These are phyloP conservation scores for Lochmaea capreae DNA, from an alignment of 2,888 invertebrate genomes.

Conservation along the genomic window DNA sequence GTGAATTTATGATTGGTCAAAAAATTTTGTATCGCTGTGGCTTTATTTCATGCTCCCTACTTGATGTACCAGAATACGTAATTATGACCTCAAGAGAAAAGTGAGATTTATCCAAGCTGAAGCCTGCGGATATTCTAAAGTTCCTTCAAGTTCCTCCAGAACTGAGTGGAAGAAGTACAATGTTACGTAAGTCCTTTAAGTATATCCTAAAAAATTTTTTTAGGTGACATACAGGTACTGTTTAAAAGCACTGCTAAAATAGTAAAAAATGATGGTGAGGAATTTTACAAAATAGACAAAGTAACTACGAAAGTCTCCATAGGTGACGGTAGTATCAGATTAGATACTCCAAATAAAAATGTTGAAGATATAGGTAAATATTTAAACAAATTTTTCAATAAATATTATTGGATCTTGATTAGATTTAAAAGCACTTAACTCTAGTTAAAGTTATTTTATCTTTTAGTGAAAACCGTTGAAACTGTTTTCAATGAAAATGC, in stretches of 20 bases:
- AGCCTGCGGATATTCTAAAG: too few relatives aligned
- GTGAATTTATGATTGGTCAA: too few relatives aligned
- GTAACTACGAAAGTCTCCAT: constrained; percentile 5
- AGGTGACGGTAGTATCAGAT: not conserved
- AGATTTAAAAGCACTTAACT: too few relatives aligned
- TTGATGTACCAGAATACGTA: too few relatives aligned
- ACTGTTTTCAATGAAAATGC: constrained; percentile 1
- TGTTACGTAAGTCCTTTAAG: too few relatives aligned
- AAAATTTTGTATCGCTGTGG: too few relatives aligned
- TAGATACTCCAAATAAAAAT: not conserved
- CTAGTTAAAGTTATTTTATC: not conserved
- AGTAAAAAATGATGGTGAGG: not conserved
- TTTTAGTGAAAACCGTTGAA: constrained; percentile 7
- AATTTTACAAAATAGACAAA: constrained; percentile 7
- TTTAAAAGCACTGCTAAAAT: not conserved
- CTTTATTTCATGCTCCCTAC: too few relatives aligned
- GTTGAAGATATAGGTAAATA: constrained; percentile 1
- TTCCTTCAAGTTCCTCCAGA: too few relatives aligned
- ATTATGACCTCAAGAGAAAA: too few relatives aligned
- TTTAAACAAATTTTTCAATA: not conserved
- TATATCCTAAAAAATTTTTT: not conserved
- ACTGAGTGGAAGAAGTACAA: too few relatives aligned
- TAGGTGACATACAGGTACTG: not conserved
- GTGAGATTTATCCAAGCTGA: too few relatives aligned
- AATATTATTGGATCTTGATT: not conserved